phyloP scores from a whole-genome alignment of 2,888 invertebrate genomes.

The Dynastes tityus region DNA sequence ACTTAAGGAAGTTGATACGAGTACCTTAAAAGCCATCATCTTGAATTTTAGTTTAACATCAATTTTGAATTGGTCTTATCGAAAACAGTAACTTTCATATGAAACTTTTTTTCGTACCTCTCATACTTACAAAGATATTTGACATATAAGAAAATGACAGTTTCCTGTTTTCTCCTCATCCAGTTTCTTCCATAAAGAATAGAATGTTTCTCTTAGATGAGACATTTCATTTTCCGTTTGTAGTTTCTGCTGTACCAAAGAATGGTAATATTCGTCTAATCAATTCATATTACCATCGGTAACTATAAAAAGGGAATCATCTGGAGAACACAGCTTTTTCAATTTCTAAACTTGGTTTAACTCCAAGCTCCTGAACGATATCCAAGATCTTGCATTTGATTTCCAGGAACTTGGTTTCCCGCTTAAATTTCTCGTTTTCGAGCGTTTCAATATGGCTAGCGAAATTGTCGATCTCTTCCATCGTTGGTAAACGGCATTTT shows the following conservation, averaged over 20 bases:
- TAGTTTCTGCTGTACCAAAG: constrained; percentile 74
- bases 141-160: too few species aligned
- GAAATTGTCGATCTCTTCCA: constrained; percentile 76
- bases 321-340: constrained; percentile 68
- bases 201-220: constrained; percentile 76
- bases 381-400: constrained; percentile 68
- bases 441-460: constrained; percentile 75
- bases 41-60: too few species aligned
- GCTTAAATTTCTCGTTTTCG: constrained; percentile 75
- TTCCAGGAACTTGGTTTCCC: constrained; percentile 68
- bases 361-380: constrained; percentile 67
- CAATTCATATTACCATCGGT: constrained; percentile 77
- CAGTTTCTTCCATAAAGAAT: constrained; percentile 82
- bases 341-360: constrained; percentile 68
- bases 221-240: constrained; percentile 75
- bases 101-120: too few species aligned
- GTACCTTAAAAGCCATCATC: too few species aligned
- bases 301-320: constrained; percentile 73
- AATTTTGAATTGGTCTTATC: too few species aligned
- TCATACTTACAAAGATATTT: too few species aligned
- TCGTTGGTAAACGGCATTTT: constrained; percentile 74
- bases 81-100: too few species aligned
- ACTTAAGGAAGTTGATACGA: too few species aligned
- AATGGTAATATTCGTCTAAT: constrained; percentile 74
- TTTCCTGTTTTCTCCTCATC: constrained; percentile 72